phyloP scores from a whole-genome alignment of 2,113 vertebrate species.

The Taurulus bubalis region DNA sequence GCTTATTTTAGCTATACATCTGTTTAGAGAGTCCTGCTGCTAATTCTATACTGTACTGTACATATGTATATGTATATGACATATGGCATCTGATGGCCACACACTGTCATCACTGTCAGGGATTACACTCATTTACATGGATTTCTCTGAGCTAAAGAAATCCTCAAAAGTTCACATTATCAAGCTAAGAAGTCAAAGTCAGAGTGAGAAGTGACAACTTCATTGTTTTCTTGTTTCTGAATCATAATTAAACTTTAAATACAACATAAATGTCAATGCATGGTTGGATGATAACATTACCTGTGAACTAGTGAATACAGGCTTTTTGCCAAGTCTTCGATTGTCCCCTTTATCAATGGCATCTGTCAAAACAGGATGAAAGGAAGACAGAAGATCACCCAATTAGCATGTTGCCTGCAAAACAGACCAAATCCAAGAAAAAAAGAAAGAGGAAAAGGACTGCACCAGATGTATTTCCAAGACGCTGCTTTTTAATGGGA shows the following conservation, averaged over 20 bases:
- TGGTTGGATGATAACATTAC: constrained; percentile 75
- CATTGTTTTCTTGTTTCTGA: background rate
- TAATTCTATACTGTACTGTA: constrained; percentile 37
- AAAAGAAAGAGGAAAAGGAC: constrained; percentile 7
- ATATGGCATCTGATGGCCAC: constrained; percentile 34
- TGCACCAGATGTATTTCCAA: background rate
- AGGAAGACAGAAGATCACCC: background rate
- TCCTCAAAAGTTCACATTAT: background rate
- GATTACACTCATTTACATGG: constrained; percentile 25
- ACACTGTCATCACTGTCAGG: constrained; percentile 9
- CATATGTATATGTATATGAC: no score
- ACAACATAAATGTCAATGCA: background rate
- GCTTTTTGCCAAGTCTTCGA: constrained; percentile 92
- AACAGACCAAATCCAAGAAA: background rate
- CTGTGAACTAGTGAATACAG: constrained; percentile 93
- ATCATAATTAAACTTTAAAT: background rate
- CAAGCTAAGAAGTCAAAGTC: background rate
- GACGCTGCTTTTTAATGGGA: constrained; percentile 21
- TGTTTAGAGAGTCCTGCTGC: constrained; percentile 41
- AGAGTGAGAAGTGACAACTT: background rate
- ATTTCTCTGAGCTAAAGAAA: constrained; percentile 19
- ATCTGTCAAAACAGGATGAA: constrained; percentile 77
- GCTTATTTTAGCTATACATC: constrained; percentile 52
- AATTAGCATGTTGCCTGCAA: background rate
- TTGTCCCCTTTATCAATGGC: constrained; percentile 95